phyloP scores from a whole-genome alignment of 2,797 vertebrate species.

The Megaceryle alcyon region DNA sequence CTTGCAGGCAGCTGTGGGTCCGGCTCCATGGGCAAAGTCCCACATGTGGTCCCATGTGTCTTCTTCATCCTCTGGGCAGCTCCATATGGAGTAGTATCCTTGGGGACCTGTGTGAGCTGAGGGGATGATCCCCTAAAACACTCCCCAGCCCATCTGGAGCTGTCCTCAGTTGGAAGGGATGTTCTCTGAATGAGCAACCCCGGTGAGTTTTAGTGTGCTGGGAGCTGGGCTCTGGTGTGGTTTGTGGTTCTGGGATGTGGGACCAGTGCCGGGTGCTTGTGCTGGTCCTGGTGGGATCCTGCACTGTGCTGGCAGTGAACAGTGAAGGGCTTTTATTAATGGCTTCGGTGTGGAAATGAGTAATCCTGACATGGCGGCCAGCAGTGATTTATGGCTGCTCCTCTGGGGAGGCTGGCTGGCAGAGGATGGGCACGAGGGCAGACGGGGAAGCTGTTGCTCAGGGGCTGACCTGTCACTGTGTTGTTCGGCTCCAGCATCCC shows the following conservation, averaged over 20 bases:
- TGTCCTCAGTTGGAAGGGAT: rapidly evolving
- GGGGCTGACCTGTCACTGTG: neutral
- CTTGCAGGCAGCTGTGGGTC: neutral
- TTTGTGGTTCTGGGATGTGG: neutral
- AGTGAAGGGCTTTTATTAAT: neutral
- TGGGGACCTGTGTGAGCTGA: neutral
- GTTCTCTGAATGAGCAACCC: neutral
- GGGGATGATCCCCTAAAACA: neutral
- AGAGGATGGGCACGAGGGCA: rapidly evolving
- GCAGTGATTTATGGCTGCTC: neutral
- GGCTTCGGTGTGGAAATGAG: neutral
- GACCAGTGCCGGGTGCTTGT: rapidly evolving
- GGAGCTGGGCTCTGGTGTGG: neutral
- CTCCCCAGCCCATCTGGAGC: neutral
- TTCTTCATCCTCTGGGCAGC: neutral
- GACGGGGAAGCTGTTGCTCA: rapidly evolving
- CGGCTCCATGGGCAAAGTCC: neutral
- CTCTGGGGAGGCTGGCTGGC: rapidly evolving
- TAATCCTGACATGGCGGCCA: neutral
- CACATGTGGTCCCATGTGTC: neutral
- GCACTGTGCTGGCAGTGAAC: neutral
- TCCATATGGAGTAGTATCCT: neutral
- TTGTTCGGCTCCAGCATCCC: neutral
- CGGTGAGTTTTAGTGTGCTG: neutral
- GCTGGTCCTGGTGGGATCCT: neutral